Conservation (phyloP, 2,797 vertebrate species). For the Pseudochaenichthys georgianus region DNA sequence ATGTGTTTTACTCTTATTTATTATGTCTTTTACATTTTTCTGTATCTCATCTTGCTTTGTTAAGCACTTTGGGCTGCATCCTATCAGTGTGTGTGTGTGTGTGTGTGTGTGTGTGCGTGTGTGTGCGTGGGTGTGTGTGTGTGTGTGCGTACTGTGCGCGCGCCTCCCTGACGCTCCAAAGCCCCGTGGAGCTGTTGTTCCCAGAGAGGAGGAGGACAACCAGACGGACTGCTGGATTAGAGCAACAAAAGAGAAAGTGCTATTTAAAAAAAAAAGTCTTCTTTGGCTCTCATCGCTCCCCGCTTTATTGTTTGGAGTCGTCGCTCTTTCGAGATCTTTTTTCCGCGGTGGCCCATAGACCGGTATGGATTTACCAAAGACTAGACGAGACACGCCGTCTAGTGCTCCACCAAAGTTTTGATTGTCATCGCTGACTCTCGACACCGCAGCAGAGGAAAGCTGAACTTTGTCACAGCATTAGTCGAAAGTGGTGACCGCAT, state of each 20-base stretch:
- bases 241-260: constrained; percentile 71
- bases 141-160: constrained; percentile 45
- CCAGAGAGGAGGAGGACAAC: constrained; percentile 61
- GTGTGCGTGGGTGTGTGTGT: constrained; percentile 25
- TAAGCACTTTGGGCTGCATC: too few relatives aligned
- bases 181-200: constrained; percentile 74
- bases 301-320: not conserved
- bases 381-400: constrained; percentile 57
- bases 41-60: too few relatives aligned
- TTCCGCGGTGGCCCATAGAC: constrained; percentile 37
- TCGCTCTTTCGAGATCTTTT: not conserved
- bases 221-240: constrained; percentile 61
- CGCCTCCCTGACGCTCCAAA: constrained; percentile 61
- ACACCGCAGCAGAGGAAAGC: constrained; percentile 17
- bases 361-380: constrained; percentile 73
- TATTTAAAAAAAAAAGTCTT: constrained; percentile 13
- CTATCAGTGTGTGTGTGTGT: constrained; percentile 13
- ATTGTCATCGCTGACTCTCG: constrained; percentile 55
- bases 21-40: too few relatives aligned
- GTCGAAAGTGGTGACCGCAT: constrained; percentile 55
- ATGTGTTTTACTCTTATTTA: too few relatives aligned
- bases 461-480: constrained; percentile 36
- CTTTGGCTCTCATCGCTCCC: constrained; percentile 14
- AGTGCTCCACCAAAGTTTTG: constrained; percentile 66
- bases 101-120: constrained; percentile 19